phyloP scores from a whole-genome alignment of 2,888 invertebrate genomes.

The Julus scanicus region DNA sequence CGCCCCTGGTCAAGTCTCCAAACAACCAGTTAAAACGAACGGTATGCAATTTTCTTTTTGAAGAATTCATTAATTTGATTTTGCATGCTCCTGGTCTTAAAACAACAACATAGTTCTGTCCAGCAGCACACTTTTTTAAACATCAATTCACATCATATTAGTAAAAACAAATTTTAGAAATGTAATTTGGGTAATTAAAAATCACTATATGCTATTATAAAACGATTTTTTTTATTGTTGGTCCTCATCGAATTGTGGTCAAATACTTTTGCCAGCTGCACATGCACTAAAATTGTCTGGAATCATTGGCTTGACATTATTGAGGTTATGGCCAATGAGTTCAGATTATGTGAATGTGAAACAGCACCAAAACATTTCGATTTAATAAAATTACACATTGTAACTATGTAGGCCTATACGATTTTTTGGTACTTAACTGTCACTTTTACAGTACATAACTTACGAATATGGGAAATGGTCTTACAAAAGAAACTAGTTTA shows the following conservation, averaged over 20 bases:
- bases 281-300: no score
- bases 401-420: no score
- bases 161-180: background rate
- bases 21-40: background rate
- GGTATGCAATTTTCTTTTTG: constrained; percentile 22
- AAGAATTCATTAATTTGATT: background rate
- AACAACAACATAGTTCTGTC: background rate
- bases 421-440: no score
- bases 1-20: background rate
- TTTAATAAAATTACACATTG: no score
- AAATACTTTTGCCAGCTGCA: background rate
- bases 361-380: no score
- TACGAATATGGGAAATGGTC: no score
- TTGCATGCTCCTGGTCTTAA: background rate
- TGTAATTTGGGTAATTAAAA: constrained; percentile 5
- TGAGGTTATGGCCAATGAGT: no score
- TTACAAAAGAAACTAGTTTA: no score
- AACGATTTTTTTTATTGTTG: background rate
- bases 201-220: background rate
- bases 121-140: background rate
- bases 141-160: background rate
- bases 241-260: background rate
- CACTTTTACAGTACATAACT: no score
- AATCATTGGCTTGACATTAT: no score
- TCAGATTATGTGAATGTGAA: no score